Evolutionary conservation across 2,888 invertebrate species (phyloP).

Genomic region (Troides aeacus): DNA sequence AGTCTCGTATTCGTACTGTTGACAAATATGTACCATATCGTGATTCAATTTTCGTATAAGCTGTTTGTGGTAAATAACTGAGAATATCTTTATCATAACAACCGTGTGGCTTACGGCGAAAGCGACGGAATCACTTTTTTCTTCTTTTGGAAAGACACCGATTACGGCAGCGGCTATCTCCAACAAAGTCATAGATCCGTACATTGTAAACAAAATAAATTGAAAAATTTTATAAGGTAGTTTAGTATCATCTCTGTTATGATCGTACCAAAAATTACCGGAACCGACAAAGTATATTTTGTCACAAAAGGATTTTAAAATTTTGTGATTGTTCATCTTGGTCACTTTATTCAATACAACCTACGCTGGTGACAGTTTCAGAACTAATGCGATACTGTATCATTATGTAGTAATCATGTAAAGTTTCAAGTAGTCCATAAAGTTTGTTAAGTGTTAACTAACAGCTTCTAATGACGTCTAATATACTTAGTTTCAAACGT

Average conservation of each 20-base stretch:
- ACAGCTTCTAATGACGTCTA: neutral
- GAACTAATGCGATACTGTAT: neutral
- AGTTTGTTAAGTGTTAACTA: conserved; percentile 5
- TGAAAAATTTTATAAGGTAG: conserved; percentile 51
- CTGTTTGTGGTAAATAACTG: conserved; percentile 53
- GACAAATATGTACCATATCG: conserved; percentile 56
- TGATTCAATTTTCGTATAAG: conserved; percentile 52
- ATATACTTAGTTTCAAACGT: neutral
- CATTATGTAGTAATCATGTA: neutral
- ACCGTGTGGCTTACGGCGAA: conserved; percentile 66
- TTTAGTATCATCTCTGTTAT: conserved; percentile 52
- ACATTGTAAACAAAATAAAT: conserved; percentile 47
- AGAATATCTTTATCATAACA: conserved; percentile 61
- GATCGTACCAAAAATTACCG: conserved; percentile 67
- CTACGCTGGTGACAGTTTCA: neutral
- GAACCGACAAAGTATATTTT: conserved; percentile 58
- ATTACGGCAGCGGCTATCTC: conserved; percentile 61
- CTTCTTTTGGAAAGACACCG: conserved; percentile 63
- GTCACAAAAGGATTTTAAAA: conserved; percentile 53
- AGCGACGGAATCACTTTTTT: conserved; percentile 62
- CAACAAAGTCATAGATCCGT: conserved; percentile 57
- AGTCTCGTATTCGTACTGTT: conserved; percentile 49
- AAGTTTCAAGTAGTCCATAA: conserved; percentile 1
- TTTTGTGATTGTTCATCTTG: conserved; percentile 58
- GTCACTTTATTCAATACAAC: neutral